phyloP scores from a whole-genome alignment of 2,113 vertebrate species.

The Bos taurus region DNA sequence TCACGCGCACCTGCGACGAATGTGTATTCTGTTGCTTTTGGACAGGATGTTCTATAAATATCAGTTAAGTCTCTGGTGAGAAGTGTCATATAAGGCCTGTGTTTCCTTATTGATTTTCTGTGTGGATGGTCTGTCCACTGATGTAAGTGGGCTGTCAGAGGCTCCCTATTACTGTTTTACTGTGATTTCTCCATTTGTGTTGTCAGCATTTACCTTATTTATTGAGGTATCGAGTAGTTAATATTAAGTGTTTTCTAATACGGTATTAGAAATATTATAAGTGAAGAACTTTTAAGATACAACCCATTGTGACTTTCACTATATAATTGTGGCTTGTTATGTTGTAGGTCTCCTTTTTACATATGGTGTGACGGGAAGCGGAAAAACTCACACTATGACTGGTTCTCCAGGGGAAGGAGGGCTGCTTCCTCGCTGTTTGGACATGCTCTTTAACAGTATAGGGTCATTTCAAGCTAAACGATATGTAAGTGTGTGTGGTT shows the following conservation, averaged over 20 bases:
- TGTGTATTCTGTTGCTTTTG: background rate
- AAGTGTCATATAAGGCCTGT: background rate
- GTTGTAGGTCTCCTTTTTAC: slow-evolving; percentile 94
- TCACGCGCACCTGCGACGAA: background rate
- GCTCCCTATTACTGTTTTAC: background rate
- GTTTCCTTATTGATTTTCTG: background rate
- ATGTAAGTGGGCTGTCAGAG: background rate
- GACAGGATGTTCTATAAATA: background rate
- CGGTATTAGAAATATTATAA: background rate
- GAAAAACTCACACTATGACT: slow-evolving; percentile 98
- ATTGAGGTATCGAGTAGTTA: background rate
- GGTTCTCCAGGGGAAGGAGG: slow-evolving; percentile 93
- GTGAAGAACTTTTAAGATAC: background rate
- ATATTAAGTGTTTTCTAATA: slow-evolving; percentile 8
- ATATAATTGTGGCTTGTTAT: background rate
- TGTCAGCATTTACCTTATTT: background rate
- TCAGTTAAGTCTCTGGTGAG: background rate
- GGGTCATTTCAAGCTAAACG: slow-evolving; percentile 92
- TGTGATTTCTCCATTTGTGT: background rate
- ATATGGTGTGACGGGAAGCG: slow-evolving; percentile 95
- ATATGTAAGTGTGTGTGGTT: slow-evolving; percentile 84
- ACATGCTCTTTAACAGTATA: slow-evolving; percentile 97
- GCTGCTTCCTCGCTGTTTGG: slow-evolving; percentile 92
- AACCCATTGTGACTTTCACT: background rate
- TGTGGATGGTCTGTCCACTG: background rate